Evolutionary conservation across 2,797 vertebrate genomes (phyloP), one percentile per base, ranked within the genome.

Genomic region (Cottoperca gobio): DNA sequence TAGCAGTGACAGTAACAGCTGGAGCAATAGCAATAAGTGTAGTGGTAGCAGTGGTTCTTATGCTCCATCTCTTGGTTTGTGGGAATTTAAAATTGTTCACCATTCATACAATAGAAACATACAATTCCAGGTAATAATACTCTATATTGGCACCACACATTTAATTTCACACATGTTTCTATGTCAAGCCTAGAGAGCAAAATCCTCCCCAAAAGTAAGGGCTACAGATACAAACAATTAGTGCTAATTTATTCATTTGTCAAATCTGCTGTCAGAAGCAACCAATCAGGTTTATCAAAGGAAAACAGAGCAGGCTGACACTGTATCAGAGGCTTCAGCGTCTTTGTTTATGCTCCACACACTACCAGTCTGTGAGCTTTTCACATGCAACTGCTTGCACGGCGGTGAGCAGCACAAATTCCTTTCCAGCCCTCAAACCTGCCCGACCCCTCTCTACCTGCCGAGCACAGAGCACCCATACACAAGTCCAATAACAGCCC

Each of bases 371-470:
- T 83, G 79, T 69, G 79, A 88, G 70, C 83, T 79, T 88, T 85
- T 81, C 90, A 83, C 93, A 93, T 92, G 92, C 92, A 93, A 92
- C 89, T 88, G 91, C 89, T 86, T 89, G 86, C 80, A 90, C 69
- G 24, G 83, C 40, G 52, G 79, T 81, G 77, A 89, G 64, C 61
- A 81, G 78, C 78, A 43, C 81, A 88, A 93, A 93, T 93, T 93
- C 90, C 92, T 91, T 92, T 91, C 83, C 88, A 90, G 84, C 70
- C 75, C 85, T 90, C 86, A 88, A 33, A 83, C 78, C 76, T 83
- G 66, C 84, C 84, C 90, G 86, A 91, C 60, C 62, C 60, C 60
- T 82, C 80, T 71, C 52, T 88, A 86, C 86, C 87, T 91, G 79
- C 63, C 68, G 71, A 33, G 14, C 75, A 79, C 77, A 76, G 67